Percentiles rank a stretch among this genome's conserved stretches.
Conservation (phyloP, 2,888 invertebrate species). For the Girardia tigrina region DNA sequence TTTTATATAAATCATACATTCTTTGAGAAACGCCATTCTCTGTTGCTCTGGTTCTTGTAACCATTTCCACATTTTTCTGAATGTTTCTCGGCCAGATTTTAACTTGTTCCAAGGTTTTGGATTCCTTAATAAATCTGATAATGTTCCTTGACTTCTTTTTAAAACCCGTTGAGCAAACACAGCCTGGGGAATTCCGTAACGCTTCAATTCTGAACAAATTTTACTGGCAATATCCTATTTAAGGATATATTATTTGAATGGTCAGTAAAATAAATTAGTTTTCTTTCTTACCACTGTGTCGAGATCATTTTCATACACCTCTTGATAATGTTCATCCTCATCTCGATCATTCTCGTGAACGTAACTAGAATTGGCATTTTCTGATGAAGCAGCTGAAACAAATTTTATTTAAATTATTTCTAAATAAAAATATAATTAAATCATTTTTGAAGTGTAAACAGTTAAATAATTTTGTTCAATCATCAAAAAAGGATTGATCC, state of each 20-base stretch:
- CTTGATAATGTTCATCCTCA: slow-evolving; percentile 23
- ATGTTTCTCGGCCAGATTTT: slow-evolving; percentile 94
- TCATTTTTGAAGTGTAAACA: too few relatives aligned
- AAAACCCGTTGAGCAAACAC: slow-evolving; percentile 96
- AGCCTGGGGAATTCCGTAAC: slow-evolving; percentile 97
- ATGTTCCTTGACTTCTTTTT: slow-evolving; percentile 90
- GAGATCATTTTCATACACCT: slow-evolving; percentile 17
- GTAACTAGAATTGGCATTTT: slow-evolving; percentile 14
- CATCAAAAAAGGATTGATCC: too few relatives aligned
- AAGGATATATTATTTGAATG: neutral
- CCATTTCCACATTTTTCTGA: slow-evolving; percentile 99
- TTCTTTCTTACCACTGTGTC: neutral
- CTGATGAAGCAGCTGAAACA: slow-evolving; percentile 13
- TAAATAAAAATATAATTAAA: too few relatives aligned
- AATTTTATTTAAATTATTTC: neutral
- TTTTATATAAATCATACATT: neutral
- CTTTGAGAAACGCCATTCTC: slow-evolving; percentile 86
- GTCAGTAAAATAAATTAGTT: neutral
- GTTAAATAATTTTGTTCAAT: too few relatives aligned
- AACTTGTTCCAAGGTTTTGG: slow-evolving; percentile 99
- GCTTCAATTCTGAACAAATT: slow-evolving; percentile 66
- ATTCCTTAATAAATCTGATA: slow-evolving; percentile 86
- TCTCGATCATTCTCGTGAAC: slow-evolving; percentile 5
- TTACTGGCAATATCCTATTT: slow-evolving; percentile 11
- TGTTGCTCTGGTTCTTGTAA: slow-evolving; percentile 97